Base-by-base conservation (phyloP, 2,113 vertebrate genomes). In the Cinclus cinclus region DNA sequence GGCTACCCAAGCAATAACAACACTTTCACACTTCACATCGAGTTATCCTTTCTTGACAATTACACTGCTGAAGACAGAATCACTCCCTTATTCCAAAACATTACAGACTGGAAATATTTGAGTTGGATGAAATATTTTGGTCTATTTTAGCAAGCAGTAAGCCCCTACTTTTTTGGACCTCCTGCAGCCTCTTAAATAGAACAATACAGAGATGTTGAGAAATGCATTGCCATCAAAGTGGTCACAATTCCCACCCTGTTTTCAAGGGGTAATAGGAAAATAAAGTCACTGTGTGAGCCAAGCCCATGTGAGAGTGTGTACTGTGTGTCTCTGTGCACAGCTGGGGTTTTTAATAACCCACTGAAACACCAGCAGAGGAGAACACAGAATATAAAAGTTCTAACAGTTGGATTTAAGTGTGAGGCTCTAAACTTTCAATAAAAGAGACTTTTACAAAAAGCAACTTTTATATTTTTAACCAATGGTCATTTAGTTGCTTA, bases 21-120 rank as follows among this genome's bases (percentile, higher is more conserved):
- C 55, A 35, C 19, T 64, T 53, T 85, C 37, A 90, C 44, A 74
- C 42, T 64, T 35, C 50, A 84, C 65, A 80, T 4, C 2, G 6
- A 83, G 49, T 75, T 94, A 60, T 23, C 44, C 33, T 59, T 53
- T 58, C 59, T 13, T 63, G 69, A 49, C 46, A 93, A 74, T 58
- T 53, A 39, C 35, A 47, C 10, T 46, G 21, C 2, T 58, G 42
- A 80, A 86, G 46, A 67, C n/a, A 65, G 28, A 85, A 88, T 39
- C 56, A 65, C 6, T 65, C 41, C 12, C 62, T 73, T 42, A 88
- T 80, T 83, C 59, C 33, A 94, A 59, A 95, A 90, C 64, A 95
- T 76, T 85, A 90, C 8, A 76, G 95, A 96, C 93, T 96, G 95
- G 96, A 98, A 97, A 97, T 97, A 96, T 95, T 92, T 92, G 87